Conservation (phyloP, 2,113 vertebrate genomes). For the Engraulis encrasicolus region DNA sequence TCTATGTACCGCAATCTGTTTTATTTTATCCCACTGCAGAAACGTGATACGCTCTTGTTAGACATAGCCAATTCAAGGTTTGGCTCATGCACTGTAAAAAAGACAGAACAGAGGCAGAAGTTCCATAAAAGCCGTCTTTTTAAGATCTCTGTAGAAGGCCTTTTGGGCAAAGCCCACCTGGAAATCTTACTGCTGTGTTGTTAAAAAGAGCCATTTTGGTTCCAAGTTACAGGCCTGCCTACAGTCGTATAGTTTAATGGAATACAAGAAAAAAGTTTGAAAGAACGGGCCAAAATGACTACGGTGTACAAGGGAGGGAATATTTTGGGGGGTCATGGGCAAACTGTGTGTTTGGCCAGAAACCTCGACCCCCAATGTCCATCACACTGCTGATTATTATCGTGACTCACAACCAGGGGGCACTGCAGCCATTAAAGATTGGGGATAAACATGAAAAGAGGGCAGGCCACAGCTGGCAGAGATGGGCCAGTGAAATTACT, state of each 20-base stretch:
- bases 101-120: neutral
- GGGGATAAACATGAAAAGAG: too few species aligned
- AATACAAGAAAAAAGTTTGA: too few species aligned
- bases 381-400: neutral
- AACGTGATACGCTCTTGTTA: neutral
- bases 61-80: neutral
- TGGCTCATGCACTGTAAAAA: neutral
- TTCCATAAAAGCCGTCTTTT: neutral
- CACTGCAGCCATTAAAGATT: too few species aligned
- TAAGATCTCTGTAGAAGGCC: neutral
- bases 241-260: neutral
- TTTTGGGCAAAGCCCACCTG: neutral
- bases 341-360: neutral
- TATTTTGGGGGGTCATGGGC: neutral
- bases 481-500: too few species aligned
- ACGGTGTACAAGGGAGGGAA: neutral
- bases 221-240: neutral
- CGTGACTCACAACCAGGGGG: neutral
- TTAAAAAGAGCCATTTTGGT: neutral
- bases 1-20: constrained; percentile 44
- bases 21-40: constrained; percentile 20
- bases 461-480: too few species aligned
- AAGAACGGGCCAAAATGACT: too few species aligned
- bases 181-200: neutral
- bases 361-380: neutral